Evolutionary conservation across 2,888 invertebrate genomes (phyloP).

Genomic region (Trachelus troglodyta): DNA sequence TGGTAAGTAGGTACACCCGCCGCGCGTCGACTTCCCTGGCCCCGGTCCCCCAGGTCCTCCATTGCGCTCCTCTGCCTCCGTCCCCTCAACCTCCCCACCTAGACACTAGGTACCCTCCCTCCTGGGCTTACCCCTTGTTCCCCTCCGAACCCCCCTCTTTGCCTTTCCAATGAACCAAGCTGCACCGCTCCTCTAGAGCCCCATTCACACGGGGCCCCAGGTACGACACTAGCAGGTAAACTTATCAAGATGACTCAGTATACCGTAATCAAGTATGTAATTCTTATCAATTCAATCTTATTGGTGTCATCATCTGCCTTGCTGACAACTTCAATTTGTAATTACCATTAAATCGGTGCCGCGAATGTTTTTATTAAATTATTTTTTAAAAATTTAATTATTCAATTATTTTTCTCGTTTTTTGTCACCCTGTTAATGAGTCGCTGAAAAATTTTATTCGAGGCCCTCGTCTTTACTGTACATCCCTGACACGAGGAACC

Average conservation of each 20-base stretch:
- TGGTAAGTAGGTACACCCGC: constrained; percentile 65
- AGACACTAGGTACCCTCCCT: constrained; percentile 19
- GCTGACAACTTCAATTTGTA: background rate
- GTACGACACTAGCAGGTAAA: constrained; percentile 27
- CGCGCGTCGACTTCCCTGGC: constrained; percentile 41
- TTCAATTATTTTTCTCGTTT: background rate
- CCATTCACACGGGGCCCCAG: constrained; percentile 35
- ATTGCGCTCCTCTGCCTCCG: constrained; percentile 21
- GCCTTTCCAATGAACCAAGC: constrained; percentile 31
- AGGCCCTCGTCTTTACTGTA: background rate
- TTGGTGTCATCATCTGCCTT: background rate
- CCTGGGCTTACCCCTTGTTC: constrained; percentile 4
- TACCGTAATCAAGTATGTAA: background rate
- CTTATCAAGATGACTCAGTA: background rate
- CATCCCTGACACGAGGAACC: background rate
- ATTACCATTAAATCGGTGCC: background rate
- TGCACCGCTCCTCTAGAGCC: constrained; percentile 28
- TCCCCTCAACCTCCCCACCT: constrained; percentile 30
- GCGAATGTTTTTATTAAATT: background rate
- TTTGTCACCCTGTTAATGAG: background rate
- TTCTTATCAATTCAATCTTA: background rate
- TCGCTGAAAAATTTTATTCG: background rate
- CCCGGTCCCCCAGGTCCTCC: constrained; percentile 35
- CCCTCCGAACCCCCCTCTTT: constrained; percentile 17
- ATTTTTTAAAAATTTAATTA: background rate